These are phyloP conservation scores for Trichogramma pretiosum DNA, from an alignment of 1,140 invertebrate species.

Conservation along the genomic window DNA sequence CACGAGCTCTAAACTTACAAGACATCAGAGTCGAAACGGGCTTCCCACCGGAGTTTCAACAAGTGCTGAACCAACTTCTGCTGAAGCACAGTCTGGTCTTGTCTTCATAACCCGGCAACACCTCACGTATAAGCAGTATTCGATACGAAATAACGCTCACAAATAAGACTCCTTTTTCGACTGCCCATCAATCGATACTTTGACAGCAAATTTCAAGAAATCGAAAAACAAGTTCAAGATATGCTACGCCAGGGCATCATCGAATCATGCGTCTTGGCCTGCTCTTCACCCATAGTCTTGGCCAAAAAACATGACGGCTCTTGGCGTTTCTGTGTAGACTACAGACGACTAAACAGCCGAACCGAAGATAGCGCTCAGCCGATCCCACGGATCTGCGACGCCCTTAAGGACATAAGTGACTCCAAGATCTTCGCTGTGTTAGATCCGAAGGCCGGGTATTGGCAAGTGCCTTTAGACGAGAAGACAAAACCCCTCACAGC, in stretches of 20 bases:
- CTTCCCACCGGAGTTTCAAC: too few relatives aligned
- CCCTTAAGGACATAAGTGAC: conserved; percentile 20
- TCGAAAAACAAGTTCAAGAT: conserved; percentile 17
- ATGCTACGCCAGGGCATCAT: conserved; percentile 25
- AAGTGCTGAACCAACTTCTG: too few relatives aligned
- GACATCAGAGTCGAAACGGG: too few relatives aligned
- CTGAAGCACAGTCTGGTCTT: too few relatives aligned
- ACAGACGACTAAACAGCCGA: conserved; percentile 35
- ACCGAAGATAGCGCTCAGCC: conserved; percentile 30
- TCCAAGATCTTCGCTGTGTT: conserved; percentile 25
- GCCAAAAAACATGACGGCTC: conserved; percentile 40
- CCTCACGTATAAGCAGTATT: too few relatives aligned
- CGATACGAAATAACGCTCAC: too few relatives aligned
- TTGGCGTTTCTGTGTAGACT: conserved; percentile 43
- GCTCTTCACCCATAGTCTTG: conserved; percentile 24
- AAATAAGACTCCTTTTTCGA: too few relatives aligned
- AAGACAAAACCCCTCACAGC: conserved; percentile 35
- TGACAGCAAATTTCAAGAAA: too few relatives aligned
- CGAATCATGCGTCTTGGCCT: conserved; percentile 25
- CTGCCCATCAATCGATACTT: too few relatives aligned
- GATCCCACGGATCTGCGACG: conserved; percentile 22
- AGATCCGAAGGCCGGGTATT: conserved; percentile 30
- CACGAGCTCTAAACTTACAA: too few relatives aligned
- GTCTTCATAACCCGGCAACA: too few relatives aligned
- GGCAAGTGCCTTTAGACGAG: conserved; percentile 35